Evolutionary conservation across 2,797 vertebrate genomes (phyloP).

Genomic region (Chrysocyon brachyurus): DNA sequence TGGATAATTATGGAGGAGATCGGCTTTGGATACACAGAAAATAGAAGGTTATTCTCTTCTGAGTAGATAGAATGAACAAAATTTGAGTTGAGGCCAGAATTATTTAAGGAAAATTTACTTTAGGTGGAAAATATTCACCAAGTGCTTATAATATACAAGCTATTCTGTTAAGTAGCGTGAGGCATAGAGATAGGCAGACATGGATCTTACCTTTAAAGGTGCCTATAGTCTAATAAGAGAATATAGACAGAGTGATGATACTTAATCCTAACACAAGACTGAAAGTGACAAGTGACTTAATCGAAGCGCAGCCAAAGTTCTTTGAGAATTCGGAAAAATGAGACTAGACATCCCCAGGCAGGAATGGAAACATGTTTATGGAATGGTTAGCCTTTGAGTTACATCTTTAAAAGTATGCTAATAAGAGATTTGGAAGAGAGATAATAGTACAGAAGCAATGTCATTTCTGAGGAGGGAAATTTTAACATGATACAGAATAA

Average conservation of each 20-base stretch:
- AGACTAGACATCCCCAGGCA: not conserved
- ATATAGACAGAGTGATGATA: not conserved
- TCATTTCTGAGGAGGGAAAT: not conserved
- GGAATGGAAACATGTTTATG: not conserved
- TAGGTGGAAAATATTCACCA: not conserved
- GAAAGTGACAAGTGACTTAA: not conserved
- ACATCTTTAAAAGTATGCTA: slow-evolving; percentile 24
- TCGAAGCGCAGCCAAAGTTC: not conserved
- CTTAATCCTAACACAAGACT: not conserved
- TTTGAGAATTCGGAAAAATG: slow-evolving; percentile 9
- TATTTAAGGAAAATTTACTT: slow-evolving; percentile 9
- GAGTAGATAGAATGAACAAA: slow-evolving; percentile 12
- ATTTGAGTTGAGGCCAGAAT: not conserved
- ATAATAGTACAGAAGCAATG: not conserved
- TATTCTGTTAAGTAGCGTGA: not conserved
- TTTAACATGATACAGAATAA: not conserved
- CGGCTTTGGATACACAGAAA: slow-evolving; percentile 25
- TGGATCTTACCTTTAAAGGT: not conserved
- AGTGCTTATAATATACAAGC: not conserved
- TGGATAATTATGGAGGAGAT: not conserved
- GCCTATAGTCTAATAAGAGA: not conserved
- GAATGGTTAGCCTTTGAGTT: not conserved
- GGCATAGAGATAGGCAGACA: not conserved
- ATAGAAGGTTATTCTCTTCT: not conserved
- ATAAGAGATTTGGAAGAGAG: not conserved